Base-by-base conservation (phyloP, 2,888 invertebrate genomes). In the Biston betularia region DNA sequence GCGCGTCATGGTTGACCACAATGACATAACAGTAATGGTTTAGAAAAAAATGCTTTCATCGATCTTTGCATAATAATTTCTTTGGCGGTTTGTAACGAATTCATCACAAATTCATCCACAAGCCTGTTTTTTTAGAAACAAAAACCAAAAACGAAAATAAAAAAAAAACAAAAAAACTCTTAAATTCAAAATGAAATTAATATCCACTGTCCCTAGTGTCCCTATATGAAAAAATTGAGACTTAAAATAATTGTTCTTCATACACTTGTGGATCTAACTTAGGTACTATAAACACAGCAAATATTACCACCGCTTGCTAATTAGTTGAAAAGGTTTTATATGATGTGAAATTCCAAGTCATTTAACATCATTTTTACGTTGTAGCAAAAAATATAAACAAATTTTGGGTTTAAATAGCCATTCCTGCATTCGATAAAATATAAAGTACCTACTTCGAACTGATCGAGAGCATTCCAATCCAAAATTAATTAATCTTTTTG, bases 11-110 rank as follows among this genome's bases (percentile, higher is more conserved):
- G 40, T 35, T 62, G 56, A 62, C 52, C 50, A 52, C 15, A 53
- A 57, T 64, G 56, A 62, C 33, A 33, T 40, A 53, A 57, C 46
- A 58, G 38, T 60, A 46, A 59, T 63, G 50, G 48, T 40, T 52
- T 53, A 40, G 6, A 60, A 64, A 70, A 59, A 53, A 64, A 59
- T 50, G 56, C 63, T 58, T 54, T 50, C 59, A 66, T 69, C 52
- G 46, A 46, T 56, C 12, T 62, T 33, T 62, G 62, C 58, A 66
- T 66, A 62, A 38, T 35, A 62, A 58, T 58, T 66, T 61, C 52
- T 33, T 52, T 54, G 62, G 62, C 24, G 66, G 62, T 62, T 49
- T 15, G 45, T 50, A 56, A 46, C 52, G 14, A 15, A 61, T 61
- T 52, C 46, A 55, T 35, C n/a, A n/a, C n/a, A n/a, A n/a, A 54